These are phyloP conservation scores for Zosterops borbonicus DNA, from an alignment of 2,113 vertebrate genomes.

Conservation along the genomic window DNA sequence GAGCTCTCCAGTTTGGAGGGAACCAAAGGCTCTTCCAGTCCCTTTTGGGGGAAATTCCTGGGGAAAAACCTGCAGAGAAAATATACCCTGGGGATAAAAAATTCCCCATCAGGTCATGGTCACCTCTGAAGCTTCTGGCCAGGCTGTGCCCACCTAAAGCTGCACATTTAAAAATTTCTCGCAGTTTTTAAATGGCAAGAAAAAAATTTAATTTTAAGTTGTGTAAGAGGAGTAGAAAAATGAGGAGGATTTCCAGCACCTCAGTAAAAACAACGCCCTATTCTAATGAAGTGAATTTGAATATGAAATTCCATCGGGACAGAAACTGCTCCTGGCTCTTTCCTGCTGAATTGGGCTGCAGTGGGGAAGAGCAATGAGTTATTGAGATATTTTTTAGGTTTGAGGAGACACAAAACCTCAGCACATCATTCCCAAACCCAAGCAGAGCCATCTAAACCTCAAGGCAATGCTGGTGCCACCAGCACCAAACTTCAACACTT, in stretches of 20 bases:
- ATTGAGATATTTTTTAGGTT: neutral
- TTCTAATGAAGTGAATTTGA: neutral
- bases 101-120: rapidly evolving
- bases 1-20: rapidly evolving
- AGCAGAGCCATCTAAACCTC: neutral
- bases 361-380: rapidly evolving
- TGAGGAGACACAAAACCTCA: neutral
- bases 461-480: neutral
- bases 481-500: neutral
- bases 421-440: too few species aligned
- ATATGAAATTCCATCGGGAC: neutral
- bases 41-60: rapidly evolving
- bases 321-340: neutral
- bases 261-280: neutral
- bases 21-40: neutral
- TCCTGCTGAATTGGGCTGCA: neutral
- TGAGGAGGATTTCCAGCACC: neutral
- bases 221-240: neutral
- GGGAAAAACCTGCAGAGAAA: neutral
- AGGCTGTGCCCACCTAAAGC: neutral
- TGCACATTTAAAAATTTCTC: neutral
- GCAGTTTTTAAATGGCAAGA: too few species aligned
- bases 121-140: neutral
- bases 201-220: neutral
- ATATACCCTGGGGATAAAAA: rapidly evolving